These are phyloP conservation scores for Drosophila pectinifera DNA, from an alignment of 1,140 invertebrate genomes.

Conservation along the genomic window DNA sequence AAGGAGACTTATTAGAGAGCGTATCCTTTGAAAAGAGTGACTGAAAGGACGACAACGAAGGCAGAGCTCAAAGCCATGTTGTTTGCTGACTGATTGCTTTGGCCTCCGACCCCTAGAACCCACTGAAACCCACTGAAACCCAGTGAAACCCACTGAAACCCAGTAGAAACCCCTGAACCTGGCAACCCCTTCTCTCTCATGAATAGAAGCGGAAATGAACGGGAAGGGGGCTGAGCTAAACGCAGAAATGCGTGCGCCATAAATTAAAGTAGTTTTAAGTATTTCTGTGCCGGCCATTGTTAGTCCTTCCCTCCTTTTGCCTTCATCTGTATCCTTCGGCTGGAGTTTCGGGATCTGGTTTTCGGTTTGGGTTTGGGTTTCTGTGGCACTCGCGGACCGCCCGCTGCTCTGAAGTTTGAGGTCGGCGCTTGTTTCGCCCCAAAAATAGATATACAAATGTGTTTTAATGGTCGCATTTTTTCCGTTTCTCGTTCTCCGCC, in stretches of 20 bases:
- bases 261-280: conserved; percentile 83
- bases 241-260: conserved; percentile 79
- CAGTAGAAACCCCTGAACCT: not conserved
- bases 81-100: conserved; percentile 79
- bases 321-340: conserved; percentile 30
- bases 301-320: not conserved
- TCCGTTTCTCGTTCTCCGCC: conserved; percentile 37
- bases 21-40: conserved; percentile 37
- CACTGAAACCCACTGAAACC: too few relatives aligned
- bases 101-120: conserved; percentile 40
- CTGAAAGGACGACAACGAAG: conserved; percentile 24
- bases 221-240: conserved; percentile 56
- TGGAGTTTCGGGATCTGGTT: conserved; percentile 28
- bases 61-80: conserved; percentile 59
- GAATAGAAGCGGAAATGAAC: conserved; percentile 50
- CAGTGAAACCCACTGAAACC: not conserved
- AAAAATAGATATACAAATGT: conserved; percentile 83
- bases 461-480: conserved; percentile 80
- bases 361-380: conserved; percentile 21
- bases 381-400: conserved; percentile 48
- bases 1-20: conserved; percentile 40
- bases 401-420: conserved; percentile 49
- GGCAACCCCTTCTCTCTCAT: conserved; percentile 23
- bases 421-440: conserved; percentile 59
- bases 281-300: conserved; percentile 39